These are phyloP conservation scores for Gymnosoma rotundatum DNA, from an alignment of 2,888 invertebrate genomes.

Conservation along the genomic window DNA sequence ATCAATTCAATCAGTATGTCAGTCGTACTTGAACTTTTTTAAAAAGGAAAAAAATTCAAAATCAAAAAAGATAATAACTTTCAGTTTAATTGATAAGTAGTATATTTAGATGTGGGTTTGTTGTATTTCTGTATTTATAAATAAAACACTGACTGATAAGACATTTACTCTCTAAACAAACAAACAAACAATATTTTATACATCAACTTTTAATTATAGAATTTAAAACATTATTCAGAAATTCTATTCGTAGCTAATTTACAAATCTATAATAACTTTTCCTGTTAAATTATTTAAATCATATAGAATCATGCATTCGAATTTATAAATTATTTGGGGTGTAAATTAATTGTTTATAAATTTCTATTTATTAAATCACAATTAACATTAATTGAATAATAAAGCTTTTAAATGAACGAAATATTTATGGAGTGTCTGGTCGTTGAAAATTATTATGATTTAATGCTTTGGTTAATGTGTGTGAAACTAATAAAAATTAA, in stretches of 20 bases:
- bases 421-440: slow-evolving; percentile 32
- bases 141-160: slow-evolving; percentile 41
- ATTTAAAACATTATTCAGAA: slow-evolving; percentile 6
- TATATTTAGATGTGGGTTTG: slow-evolving; percentile 29
- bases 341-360: slow-evolving; percentile 37
- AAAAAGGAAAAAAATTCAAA: background rate
- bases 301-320: background rate
- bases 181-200: background rate
- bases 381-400: slow-evolving; percentile 44
- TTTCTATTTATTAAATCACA: slow-evolving; percentile 49
- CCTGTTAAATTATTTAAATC: slow-evolving; percentile 4
- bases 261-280: slow-evolving; percentile 5
- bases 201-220: background rate
- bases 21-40: slow-evolving; percentile 44
- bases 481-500: slow-evolving; percentile 22
- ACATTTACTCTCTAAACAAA: background rate
- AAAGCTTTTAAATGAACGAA: slow-evolving; percentile 14
- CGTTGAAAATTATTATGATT: slow-evolving; percentile 43
- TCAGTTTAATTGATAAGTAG: slow-evolving; percentile 8
- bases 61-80: slow-evolving; percentile 4
- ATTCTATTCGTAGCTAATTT: background rate
- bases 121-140: slow-evolving; percentile 16
- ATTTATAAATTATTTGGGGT: slow-evolving; percentile 17
- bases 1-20: slow-evolving; percentile 29
- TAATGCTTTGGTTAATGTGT: slow-evolving; percentile 13